Conservation (phyloP, 2,113 vertebrate species). For the Brachypodius melanocephalos region DNA sequence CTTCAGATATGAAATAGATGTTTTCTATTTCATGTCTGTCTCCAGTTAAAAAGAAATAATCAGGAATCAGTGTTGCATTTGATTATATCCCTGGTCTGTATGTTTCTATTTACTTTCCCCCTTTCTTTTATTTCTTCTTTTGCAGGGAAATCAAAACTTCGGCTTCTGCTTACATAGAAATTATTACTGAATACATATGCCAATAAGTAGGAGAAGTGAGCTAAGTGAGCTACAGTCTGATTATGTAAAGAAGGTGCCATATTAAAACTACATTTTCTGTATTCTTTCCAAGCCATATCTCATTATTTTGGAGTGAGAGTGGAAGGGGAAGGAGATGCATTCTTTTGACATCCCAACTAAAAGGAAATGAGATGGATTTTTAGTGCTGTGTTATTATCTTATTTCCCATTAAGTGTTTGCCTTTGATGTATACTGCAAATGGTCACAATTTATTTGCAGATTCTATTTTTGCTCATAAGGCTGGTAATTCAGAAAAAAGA, state of each 20-base stretch:
- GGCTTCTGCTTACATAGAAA: not conserved
- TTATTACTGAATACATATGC: not conserved
- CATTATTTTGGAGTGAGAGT: not conserved
- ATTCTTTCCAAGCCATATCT: not conserved
- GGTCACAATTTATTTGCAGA: slow-evolving; percentile 13
- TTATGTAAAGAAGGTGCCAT: not conserved
- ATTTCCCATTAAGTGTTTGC: not conserved
- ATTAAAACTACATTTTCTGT: not conserved
- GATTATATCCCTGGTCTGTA: not conserved
- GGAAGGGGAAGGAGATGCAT: not conserved
- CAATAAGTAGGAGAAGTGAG: not conserved
- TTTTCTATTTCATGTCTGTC: slow-evolving; percentile 4
- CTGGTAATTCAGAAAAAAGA: not conserved
- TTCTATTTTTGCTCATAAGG: not conserved
- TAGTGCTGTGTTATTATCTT: not conserved
- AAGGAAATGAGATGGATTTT: not conserved
- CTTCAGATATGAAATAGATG: not conserved
- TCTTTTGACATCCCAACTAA: not conserved
- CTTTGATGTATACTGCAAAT: not conserved
- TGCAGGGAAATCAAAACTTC: not conserved
- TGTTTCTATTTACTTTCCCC: not conserved
- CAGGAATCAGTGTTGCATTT: not conserved
- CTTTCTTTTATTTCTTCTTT: not conserved
- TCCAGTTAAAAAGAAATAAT: slow-evolving; percentile 1
- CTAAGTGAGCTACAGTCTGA: not conserved